phyloP scores from a whole-genome alignment of 1,140 invertebrate genomes.

The Anastatus disparis region DNA sequence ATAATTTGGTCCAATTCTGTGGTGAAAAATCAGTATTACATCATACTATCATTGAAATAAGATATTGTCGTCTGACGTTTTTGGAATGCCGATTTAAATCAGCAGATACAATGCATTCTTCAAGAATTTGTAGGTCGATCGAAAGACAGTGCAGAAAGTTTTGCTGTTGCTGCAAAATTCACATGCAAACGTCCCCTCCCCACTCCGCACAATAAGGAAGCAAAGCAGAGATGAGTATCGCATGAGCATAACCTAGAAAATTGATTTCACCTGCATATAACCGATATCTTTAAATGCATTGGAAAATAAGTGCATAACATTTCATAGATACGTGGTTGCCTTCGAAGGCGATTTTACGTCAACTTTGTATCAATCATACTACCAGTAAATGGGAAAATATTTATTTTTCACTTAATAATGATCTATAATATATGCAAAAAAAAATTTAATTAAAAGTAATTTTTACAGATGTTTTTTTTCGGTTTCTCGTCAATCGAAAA shows the following conservation, averaged over 20 bases:
- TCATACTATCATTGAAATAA: too few relatives aligned
- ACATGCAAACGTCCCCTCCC: neutral
- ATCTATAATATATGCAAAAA: too few relatives aligned
- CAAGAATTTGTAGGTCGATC: constrained; percentile 32
- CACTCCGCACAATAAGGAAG: neutral
- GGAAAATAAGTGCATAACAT: neutral
- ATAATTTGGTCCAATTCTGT: too few relatives aligned
- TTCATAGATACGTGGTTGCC: too few relatives aligned
- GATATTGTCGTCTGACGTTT: neutral
- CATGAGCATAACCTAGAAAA: neutral
- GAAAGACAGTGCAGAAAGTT: neutral
- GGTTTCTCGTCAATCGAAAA: too few relatives aligned
- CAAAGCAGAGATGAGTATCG: constrained; percentile 8
- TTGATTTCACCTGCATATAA: constrained; percentile 13
- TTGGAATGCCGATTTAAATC: neutral
- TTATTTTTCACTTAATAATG: too few relatives aligned
- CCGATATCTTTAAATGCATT: neutral
- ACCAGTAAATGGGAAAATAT: too few relatives aligned
- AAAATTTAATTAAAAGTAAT: too few relatives aligned
- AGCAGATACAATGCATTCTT: constrained; percentile 11
- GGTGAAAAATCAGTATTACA: too few relatives aligned
- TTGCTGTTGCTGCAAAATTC: neutral
- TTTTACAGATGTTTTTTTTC: too few relatives aligned
- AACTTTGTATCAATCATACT: too few relatives aligned
- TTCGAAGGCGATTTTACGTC: too few relatives aligned